These are phyloP conservation scores for Eucriotettix oculatus DNA, from an alignment of 2,888 invertebrate genomes.

Conservation along the genomic window DNA sequence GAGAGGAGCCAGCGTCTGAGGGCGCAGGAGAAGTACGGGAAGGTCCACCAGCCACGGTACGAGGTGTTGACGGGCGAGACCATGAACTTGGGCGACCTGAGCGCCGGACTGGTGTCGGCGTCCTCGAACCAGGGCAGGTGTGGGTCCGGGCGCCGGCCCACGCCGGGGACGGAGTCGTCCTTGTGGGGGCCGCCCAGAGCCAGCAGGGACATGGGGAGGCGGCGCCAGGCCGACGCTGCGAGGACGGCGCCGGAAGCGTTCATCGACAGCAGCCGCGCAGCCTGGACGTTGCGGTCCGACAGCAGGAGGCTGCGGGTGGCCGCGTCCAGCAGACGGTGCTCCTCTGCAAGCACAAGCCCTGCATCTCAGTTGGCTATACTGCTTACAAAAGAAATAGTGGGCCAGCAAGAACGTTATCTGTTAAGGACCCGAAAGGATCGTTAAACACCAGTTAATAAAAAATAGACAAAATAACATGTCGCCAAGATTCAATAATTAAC, in stretches of 20 bases:
- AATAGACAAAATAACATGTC: no score
- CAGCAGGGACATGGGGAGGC: not conserved
- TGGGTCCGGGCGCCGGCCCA: conserved; percentile 17
- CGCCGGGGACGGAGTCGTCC: conserved; percentile 3
- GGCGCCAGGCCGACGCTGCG: conserved; percentile 38
- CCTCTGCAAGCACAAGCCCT: conserved; percentile 40
- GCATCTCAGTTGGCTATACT: conserved; percentile 33
- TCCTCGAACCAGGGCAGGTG: conserved; percentile 38
- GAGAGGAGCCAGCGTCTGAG: conserved; percentile 67
- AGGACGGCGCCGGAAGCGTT: conserved; percentile 31
- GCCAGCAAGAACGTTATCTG: no score
- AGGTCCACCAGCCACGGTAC: conserved; percentile 71
- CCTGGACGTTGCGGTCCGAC: not conserved
- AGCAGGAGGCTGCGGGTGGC: not conserved
- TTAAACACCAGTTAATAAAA: no score
- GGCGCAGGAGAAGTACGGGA: conserved; percentile 73
- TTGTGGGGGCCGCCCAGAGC: conserved; percentile 4
- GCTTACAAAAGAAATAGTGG: no score
- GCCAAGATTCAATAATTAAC: no score
- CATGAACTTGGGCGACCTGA: conserved; percentile 47
- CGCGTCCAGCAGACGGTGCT: conserved; percentile 24
- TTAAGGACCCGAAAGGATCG: no score
- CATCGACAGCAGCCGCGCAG: no score
- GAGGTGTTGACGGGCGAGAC: conserved; percentile 38
- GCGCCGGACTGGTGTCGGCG: conserved; percentile 27